phyloP scores from a whole-genome alignment of 2,113 vertebrate genomes.

The Anthoscopus minutus region DNA sequence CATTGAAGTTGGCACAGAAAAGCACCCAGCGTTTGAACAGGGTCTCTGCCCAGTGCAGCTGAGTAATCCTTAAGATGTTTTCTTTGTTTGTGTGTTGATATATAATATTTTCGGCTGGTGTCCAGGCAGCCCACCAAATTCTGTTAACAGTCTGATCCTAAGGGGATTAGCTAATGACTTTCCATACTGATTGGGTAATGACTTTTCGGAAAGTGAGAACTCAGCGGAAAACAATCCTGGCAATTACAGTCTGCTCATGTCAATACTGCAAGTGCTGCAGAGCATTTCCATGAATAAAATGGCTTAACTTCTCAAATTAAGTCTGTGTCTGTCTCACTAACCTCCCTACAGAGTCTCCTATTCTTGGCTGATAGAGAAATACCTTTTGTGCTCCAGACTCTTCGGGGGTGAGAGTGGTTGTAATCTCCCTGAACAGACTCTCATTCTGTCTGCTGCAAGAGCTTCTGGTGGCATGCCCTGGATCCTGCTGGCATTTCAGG shows the following conservation, averaged over 20 bases:
- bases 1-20: background rate
- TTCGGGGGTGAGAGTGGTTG: background rate
- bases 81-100: background rate
- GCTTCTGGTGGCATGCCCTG: background rate
- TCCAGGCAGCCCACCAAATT: conserved; percentile 30
- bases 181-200: conserved; percentile 50
- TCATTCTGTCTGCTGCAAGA: background rate
- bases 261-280: conserved; percentile 12
- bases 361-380: background rate
- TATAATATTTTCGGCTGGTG: background rate
- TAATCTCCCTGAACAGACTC: background rate
- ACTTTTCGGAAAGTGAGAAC: conserved; percentile 50
- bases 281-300: conserved; percentile 24
- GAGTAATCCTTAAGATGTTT: background rate
- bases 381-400: background rate
- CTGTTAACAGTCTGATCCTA: conserved; percentile 3
- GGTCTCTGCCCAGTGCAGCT: background rate
- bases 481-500: background rate
- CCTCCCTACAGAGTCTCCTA: background rate
- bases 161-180: conserved; percentile 58
- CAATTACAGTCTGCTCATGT: conserved; percentile 47
- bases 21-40: background rate
- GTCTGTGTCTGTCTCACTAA: background rate
- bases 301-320: conserved; percentile 23
- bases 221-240: conserved; percentile 59